Percentiles rank a stretch among this genome's conserved stretches.
Evolutionary conservation across 2,797 vertebrate genomes (phyloP).

Genomic region (Staurois parvus): DNA sequence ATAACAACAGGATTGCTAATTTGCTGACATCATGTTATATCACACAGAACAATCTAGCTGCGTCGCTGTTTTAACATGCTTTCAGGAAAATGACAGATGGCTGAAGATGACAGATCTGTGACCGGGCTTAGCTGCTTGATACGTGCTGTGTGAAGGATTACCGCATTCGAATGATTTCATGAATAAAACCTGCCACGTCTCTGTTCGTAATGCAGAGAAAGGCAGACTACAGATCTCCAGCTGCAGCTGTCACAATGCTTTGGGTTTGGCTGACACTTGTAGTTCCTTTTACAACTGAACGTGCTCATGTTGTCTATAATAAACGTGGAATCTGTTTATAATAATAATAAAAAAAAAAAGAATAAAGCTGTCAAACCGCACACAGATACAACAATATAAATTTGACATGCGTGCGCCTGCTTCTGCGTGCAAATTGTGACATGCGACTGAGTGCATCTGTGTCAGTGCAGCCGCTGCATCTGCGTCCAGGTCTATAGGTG

Average conservation of each 20-base stretch:
- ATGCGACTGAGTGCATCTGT: too few species aligned
- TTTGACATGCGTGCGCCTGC: too few species aligned
- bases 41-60: neutral
- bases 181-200: neutral
- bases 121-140: neutral
- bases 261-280: neutral
- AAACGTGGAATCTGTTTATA: neutral
- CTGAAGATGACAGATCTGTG: neutral
- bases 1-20: neutral
- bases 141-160: conserved; percentile 8
- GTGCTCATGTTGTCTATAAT: neutral
- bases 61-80: neutral
- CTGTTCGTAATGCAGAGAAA: neutral
- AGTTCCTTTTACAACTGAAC: neutral
- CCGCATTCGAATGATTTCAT: neutral
- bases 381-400: too few species aligned
- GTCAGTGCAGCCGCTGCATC: too few species aligned
- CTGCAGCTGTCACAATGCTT: too few species aligned
- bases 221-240: neutral
- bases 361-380: too few species aligned
- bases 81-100: neutral
- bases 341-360: too few species aligned
- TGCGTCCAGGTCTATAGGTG: too few species aligned
- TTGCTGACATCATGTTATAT: neutral
- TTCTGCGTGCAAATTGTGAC: too few species aligned